Conservation (phyloP, 2,888 invertebrate genomes). For the Hydraecia micacea region DNA sequence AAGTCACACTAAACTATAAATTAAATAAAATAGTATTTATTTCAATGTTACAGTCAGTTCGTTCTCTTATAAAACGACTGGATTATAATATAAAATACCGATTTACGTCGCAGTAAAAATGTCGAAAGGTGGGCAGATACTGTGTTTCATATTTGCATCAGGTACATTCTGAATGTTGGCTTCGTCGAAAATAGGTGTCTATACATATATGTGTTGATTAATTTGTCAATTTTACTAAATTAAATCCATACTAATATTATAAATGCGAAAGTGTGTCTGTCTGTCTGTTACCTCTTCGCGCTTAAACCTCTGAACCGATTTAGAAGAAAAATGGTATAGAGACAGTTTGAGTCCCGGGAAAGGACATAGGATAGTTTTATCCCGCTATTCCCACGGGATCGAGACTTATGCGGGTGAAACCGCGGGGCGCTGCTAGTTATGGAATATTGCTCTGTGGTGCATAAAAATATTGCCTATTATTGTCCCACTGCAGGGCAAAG, state of each 20-base stretch:
- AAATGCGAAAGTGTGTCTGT: no score
- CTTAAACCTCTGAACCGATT: no score
- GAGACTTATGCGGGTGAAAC: no score
- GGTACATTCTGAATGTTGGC: background rate
- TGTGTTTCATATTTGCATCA: constrained; percentile 15
- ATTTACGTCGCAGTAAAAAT: constrained; percentile 76
- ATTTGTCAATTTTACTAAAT: background rate
- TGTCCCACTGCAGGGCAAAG: no score
- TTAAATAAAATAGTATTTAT: constrained; percentile 63
- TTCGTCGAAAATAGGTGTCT: background rate
- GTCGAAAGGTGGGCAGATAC: constrained; percentile 50
- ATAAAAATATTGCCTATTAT: background rate
- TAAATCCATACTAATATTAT: no score
- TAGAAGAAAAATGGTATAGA: no score
- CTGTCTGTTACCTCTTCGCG: no score
- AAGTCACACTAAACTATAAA: constrained; percentile 31
- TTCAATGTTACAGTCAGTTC: constrained; percentile 62
- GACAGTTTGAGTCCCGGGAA: no score
- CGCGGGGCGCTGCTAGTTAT: no score
- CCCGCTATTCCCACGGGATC: no score
- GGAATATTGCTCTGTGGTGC: no score
- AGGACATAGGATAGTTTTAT: no score
- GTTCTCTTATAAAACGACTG: constrained; percentile 33
- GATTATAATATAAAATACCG: constrained; percentile 72
- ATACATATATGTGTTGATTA: background rate